Evolutionary conservation across 2,113 vertebrate species (phyloP), one percentile per base, ranked within the genome.

Genomic region (Atlantisia rogersi): DNA sequence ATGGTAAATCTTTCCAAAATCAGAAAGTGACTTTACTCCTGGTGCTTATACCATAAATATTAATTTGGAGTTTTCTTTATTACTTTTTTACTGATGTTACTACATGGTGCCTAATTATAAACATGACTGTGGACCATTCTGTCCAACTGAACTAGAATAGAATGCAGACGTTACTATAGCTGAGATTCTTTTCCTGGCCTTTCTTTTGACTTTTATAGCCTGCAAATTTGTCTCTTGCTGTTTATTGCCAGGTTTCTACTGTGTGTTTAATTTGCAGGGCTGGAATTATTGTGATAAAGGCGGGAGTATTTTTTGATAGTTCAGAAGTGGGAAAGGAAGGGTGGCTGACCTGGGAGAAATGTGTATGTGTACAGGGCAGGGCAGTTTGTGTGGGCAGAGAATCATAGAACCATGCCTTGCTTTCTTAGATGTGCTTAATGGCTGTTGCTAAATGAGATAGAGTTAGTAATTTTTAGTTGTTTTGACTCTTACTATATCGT

Each of bases 231-330:
- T 46, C 15, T 82, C 17, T 86, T 1, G 29, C 20, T 40, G 40
- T 87, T 86, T 29, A 39, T 39, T 75, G 15, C 22, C 88, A 35
- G 29, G 32, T 86, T 77, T 74, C 37, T 86, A 13, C 8, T 40
- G 31, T 15, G 10, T 46, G 10, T 85, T 25, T 79, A 26, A 21
- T 76, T 64, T 77, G 44, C n/a, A 48, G 39, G 9, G 31, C 22
- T 85, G n/a, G 40, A 84, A 55, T 78, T 76, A 13, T 6, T 58
- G 1, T 40, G n/a, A 31, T 75, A 50, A 77, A 74, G 26, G 16
- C 10, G 0, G 1, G 26, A 10, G 3, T 59, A 1, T 70, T 78
- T 39, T 3, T 3, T 80, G 21, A 35, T 73, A 48, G 64, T 42
- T 29, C 8, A 48, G 35, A 16, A 9, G 10, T 63, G 11, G 35